These are phyloP conservation scores for Furnarius figulus DNA, from an alignment of 2,113 vertebrate species.

Conservation along the genomic window DNA sequence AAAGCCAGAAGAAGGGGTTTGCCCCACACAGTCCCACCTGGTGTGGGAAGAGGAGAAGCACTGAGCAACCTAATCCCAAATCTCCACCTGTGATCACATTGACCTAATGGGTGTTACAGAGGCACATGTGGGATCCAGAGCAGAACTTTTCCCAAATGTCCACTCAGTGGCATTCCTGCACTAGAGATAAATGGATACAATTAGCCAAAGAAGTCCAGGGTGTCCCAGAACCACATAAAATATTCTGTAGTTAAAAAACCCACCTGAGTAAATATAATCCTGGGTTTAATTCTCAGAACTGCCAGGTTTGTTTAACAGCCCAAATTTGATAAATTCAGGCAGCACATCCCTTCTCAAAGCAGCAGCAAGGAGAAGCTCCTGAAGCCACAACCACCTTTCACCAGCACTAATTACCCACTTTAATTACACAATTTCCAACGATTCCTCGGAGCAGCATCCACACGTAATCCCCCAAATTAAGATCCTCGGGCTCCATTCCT, in stretches of 20 bases:
- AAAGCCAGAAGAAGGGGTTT: neutral
- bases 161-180: neutral
- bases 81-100: neutral
- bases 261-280: neutral
- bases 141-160: neutral
- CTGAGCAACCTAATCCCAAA: neutral
- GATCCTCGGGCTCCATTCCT: neutral
- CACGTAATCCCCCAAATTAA: neutral
- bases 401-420: neutral
- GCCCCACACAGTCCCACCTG: neutral
- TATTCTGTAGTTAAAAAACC: neutral
- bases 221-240: neutral
- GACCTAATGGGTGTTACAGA: fast-evolving
- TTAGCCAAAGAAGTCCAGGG: neutral
- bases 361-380: neutral
- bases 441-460: neutral
- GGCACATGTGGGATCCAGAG: neutral
- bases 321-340: neutral
- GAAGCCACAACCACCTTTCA: neutral
- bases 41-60: neutral
- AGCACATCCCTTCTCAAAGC: neutral
- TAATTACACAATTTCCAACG: neutral
- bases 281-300: neutral
- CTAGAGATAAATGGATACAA: neutral
- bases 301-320: neutral